A percentile compares a stretch with the other conserved stretches of the same genome.
Conservation (phyloP, 1,140 invertebrate genomes). For the Penaeus japonicus region DNA sequence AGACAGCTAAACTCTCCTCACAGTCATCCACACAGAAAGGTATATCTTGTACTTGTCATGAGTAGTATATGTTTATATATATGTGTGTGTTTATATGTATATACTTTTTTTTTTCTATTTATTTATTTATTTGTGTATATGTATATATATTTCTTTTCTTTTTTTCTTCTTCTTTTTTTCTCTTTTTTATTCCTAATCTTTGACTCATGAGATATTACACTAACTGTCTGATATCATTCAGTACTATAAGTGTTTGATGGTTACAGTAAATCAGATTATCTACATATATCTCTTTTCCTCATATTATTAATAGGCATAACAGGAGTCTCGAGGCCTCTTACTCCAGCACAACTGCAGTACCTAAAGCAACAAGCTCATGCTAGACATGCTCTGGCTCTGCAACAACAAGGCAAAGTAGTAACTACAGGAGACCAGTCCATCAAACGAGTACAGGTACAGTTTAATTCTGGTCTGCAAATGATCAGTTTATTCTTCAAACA, state of each 20-base stretch:
- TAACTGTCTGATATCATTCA: no score
- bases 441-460: conserved; percentile 55
- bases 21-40: conserved; percentile 50
- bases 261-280: no score
- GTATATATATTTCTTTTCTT: no score
- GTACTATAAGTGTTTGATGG: no score
- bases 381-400: conserved; percentile 62
- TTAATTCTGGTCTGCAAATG: no score
- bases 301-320: conserved; percentile 59
- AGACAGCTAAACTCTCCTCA: conserved; percentile 60
- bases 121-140: no score
- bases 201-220: no score
- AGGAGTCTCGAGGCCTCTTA: conserved; percentile 66
- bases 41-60: neutral
- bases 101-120: no score
- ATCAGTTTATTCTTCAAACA: no score
- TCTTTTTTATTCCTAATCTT: no score
- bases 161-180: no score
- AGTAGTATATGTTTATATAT: neutral
- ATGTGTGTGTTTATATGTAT: no score
- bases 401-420: conserved; percentile 60
- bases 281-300: neutral
- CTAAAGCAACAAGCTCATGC: conserved; percentile 67
- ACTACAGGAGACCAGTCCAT: conserved; percentile 59
- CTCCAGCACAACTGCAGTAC: conserved; percentile 68